Conservation (phyloP, 1,140 invertebrate species). For the Araneus ventricosus region DNA sequence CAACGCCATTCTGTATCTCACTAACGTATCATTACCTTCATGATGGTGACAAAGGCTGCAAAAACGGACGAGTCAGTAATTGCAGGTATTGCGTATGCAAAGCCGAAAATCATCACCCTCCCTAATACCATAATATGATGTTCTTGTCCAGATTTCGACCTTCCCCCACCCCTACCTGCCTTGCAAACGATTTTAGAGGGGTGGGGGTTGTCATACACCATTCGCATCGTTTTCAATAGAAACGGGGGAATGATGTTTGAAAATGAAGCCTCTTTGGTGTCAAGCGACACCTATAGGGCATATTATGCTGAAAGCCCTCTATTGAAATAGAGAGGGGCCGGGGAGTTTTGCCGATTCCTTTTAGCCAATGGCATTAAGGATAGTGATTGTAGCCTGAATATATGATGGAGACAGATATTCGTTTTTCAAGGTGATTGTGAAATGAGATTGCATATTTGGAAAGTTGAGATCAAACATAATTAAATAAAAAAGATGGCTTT, state of each 20-base stretch:
- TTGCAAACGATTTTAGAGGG: not conserved
- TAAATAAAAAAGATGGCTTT: too few relatives aligned
- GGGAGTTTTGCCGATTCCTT: not conserved
- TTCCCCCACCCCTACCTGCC: too few relatives aligned
- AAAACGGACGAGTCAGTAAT: not conserved
- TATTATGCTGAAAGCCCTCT: not conserved
- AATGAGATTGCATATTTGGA: too few relatives aligned
- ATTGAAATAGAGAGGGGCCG: not conserved
- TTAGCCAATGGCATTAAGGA: not conserved
- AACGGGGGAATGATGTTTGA: not conserved
- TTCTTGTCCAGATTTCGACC: not conserved
- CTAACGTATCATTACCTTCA: not conserved
- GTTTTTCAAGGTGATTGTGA: too few relatives aligned
- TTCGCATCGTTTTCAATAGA: not conserved
- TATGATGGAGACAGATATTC: not conserved
- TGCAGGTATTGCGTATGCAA: not conserved
- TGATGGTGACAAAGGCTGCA: not conserved
- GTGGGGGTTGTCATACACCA: not conserved
- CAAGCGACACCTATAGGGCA: not conserved
- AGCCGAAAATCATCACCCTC: not conserved
- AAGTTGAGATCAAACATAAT: too few relatives aligned
- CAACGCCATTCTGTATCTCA: too few relatives aligned
- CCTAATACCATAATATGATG: conserved; percentile 3
- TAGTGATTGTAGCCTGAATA: not conserved
- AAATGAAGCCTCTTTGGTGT: not conserved